These are phyloP conservation scores for Lacerta bilineata DNA, from an alignment of 2,797 vertebrate genomes.

Conservation along the genomic window DNA sequence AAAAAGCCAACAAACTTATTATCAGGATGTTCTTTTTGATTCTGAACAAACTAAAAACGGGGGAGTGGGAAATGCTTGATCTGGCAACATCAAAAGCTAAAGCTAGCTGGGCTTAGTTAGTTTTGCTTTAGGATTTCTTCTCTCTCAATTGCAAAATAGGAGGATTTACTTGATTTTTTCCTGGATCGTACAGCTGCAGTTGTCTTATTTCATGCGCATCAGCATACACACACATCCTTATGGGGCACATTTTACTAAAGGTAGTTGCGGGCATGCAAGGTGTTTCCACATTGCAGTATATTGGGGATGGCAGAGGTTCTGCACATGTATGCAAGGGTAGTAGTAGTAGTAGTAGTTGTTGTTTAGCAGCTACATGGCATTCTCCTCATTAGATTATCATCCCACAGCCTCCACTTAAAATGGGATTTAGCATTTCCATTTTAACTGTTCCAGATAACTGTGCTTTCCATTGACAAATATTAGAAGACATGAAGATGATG, in stretches of 20 bases:
- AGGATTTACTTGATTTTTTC: slow-evolving; percentile 67
- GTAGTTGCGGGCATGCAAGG: slow-evolving; percentile 25
- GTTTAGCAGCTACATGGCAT: too few species aligned
- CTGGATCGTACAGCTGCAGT: slow-evolving; percentile 66
- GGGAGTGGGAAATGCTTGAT: slow-evolving; percentile 62
- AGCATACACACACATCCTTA: slow-evolving; percentile 70
- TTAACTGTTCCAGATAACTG: too few species aligned
- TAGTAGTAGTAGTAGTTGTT: too few species aligned
- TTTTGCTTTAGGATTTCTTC: slow-evolving; percentile 69
- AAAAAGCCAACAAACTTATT: slow-evolving; percentile 73
- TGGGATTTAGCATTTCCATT: too few species aligned
- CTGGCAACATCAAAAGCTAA: slow-evolving; percentile 78
- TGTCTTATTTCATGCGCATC: slow-evolving; percentile 74
- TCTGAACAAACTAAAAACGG: slow-evolving; percentile 71
- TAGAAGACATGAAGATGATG: too few species aligned
- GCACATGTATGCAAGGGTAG: too few species aligned
- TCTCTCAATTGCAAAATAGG: slow-evolving; percentile 63
- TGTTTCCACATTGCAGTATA: too few species aligned
- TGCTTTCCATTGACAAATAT: too few species aligned
- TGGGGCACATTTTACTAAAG: slow-evolving; percentile 64
- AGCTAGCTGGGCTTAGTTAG: slow-evolving; percentile 65
- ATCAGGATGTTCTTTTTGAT: slow-evolving; percentile 76
- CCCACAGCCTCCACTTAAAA: too few species aligned
- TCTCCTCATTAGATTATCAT: too few species aligned
- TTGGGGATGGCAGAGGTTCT: too few species aligned